Percentiles rank a stretch among this genome's conserved stretches.
phyloP scores from a whole-genome alignment of 2,113 vertebrate genomes.

The Rhagologus leucostigma region DNA sequence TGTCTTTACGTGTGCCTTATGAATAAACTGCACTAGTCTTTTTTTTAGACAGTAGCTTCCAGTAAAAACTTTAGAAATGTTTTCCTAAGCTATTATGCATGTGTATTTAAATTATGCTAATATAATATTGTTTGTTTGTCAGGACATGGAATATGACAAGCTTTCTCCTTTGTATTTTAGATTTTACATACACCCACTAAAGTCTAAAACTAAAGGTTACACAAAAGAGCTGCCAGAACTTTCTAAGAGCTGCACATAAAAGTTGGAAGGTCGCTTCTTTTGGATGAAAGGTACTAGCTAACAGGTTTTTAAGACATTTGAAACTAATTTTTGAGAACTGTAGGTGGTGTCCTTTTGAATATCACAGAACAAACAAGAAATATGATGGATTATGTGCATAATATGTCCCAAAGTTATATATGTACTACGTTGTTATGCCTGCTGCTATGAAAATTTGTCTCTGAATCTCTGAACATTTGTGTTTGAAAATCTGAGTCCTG shows the following conservation, averaged over 20 bases:
- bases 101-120: neutral
- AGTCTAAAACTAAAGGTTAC: neutral
- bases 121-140: neutral
- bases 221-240: neutral
- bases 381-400: neutral
- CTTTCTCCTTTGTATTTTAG: neutral
- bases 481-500: slow-evolving; percentile 49
- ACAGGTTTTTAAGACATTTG: neutral
- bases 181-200: neutral
- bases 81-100: neutral
- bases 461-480: neutral
- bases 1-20: neutral
- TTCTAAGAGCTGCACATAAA: neutral
- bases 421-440: neutral
- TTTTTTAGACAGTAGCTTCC: neutral
- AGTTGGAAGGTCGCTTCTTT: neutral
- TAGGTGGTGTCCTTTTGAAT: slow-evolving; percentile 9
- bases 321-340: neutral
- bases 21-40: neutral
- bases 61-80: neutral
- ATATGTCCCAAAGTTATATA: slow-evolving; percentile 8
- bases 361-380: slow-evolving; percentile 18
- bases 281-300: neutral
- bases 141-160: neutral
- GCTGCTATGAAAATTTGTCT: neutral